A percentile compares a stretch with the other conserved stretches of the same genome.
Evolutionary conservation across 2,113 vertebrate genomes (phyloP).

Genomic region (Chaetodon auriga): DNA sequence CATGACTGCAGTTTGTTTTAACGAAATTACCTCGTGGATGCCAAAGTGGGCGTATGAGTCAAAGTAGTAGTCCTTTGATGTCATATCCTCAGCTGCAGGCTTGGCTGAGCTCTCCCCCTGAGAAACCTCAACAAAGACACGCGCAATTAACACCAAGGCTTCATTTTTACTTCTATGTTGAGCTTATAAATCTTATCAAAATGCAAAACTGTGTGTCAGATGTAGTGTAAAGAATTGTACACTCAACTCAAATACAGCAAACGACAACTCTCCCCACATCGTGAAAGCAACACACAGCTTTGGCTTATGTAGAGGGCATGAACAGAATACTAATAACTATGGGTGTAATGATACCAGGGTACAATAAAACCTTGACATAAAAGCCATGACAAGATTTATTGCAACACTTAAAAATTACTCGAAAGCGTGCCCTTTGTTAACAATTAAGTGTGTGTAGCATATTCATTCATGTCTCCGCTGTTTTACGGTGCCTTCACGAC

Average conservation of each 20-base stretch:
- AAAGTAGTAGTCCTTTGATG: conserved; percentile 96
- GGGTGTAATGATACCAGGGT: too few relatives aligned
- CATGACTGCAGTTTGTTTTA: not conserved
- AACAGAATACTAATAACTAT: too few relatives aligned
- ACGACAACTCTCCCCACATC: not conserved
- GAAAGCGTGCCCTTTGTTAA: too few relatives aligned
- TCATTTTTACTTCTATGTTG: not conserved
- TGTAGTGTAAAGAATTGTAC: not conserved
- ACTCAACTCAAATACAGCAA: not conserved
- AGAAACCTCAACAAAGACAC: conserved; percentile 85
- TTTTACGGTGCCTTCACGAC: too few relatives aligned
- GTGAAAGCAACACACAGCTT: not conserved
- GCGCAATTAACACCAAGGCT: conserved; percentile 15
- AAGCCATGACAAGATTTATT: too few relatives aligned
- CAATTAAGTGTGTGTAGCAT: too few relatives aligned
- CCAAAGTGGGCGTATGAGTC: conserved; percentile 96
- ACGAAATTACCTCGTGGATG: conserved; percentile 89
- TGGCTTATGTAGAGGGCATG: too few relatives aligned
- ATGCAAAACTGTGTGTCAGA: not conserved
- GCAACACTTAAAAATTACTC: too few relatives aligned
- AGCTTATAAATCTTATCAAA: not conserved
- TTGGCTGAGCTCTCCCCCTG: conserved; percentile 90
- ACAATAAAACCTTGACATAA: too few relatives aligned
- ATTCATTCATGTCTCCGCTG: too few relatives aligned
- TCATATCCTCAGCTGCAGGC: conserved; percentile 94